Base-by-base conservation (phyloP, 2,113 vertebrate genomes). In the Atlantisia rogersi region DNA sequence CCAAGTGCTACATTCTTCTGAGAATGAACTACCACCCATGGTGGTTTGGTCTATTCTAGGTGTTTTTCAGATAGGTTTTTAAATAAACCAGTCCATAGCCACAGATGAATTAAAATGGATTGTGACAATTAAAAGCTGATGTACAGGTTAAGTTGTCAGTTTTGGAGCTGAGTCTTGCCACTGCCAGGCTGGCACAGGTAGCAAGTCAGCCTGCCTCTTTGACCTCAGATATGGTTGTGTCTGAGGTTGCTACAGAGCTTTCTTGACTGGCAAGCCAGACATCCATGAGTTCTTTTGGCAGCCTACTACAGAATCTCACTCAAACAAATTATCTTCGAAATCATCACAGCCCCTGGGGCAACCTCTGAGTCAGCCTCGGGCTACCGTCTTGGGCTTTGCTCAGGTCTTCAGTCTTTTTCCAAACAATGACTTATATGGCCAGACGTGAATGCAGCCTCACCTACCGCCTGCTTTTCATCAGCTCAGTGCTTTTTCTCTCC, bases 381-480 rank as follows among this genome's bases (percentile, higher is more conserved):
- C 63, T 40, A 15, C 44, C 48, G 40, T 56, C 44, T 88, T 55
- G n/a, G 39, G 48, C 22, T 88, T 79, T 58, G 7, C 39, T 59
- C 39, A 28, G 13, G 18, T 60, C n/a, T 77, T 24, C 20, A 26
- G 17, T 71, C 39, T 42, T 60, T 59, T 53, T 86, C 80, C 46
- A 77, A 73, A 28, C 6, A 11, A 22, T 0, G 0, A 25, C 11
- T 44, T 58, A 24, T 0, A 7, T 22, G 58, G 29, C 32, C 6
- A 4, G 32, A 73, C 26, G 3, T 29, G 29, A 62, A 24, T 59
- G 18, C 12, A 1, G 10, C 18, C 29, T 86, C 10, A 3, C 39
- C 25, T 70, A 8, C 26, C 0, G 0, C 35, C 58, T 82, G 37
- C 15, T 64, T 9, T 40, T 82, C 7, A 0, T 59, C 62, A 56